Base-by-base conservation (phyloP, 1,140 invertebrate genomes). In the Bombyx mandarina region DNA sequence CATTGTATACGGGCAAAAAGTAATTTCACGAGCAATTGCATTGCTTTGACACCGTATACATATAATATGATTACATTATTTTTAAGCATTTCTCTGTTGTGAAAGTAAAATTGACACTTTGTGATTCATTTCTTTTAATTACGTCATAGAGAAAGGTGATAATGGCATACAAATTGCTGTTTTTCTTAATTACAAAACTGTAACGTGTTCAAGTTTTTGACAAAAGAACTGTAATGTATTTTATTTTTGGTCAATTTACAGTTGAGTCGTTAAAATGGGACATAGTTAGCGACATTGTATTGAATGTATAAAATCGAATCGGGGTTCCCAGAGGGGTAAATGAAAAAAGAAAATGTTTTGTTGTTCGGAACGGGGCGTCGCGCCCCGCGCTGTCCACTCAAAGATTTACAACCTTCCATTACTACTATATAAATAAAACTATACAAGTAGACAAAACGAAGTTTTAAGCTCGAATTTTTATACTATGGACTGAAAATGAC, bases 341-440 rank as follows among this genome's bases (percentile, higher is more conserved):
- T 75, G 75, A 68, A 78, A 82, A 81, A 35, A 35, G 26, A 35
- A 79, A 79, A 79, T 75, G 67, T 76, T 78, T 75, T 77, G 74
- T 70, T 66, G 66, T 57, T 62, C 52, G 66, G 68, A 62, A 67
- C 63, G 58, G 69, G 67, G 65, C 63, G 69, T 63, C 60, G 71
- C 71, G 66, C 63, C 66, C 26, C 26, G 63, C 66, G 65, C 66
- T 81, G 78, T 75, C 72, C 71, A 71, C 63, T 69, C 64, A 66
- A 68, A 82, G 79, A 82, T 82, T 82, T 82, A 79, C 72, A 71
- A 58, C 68, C 50, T 75, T 75, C 73, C 72, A 79, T 78, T 81
- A 74, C 67, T 56, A 62, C 54, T 66, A 35, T 35, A 35, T 35
- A 35, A 35, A 35, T 35, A 35, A 35, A 35, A 35, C 26, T 45